Evolutionary conservation across 2,888 invertebrate species (phyloP).

Genomic region (Torymus auratus): DNA sequence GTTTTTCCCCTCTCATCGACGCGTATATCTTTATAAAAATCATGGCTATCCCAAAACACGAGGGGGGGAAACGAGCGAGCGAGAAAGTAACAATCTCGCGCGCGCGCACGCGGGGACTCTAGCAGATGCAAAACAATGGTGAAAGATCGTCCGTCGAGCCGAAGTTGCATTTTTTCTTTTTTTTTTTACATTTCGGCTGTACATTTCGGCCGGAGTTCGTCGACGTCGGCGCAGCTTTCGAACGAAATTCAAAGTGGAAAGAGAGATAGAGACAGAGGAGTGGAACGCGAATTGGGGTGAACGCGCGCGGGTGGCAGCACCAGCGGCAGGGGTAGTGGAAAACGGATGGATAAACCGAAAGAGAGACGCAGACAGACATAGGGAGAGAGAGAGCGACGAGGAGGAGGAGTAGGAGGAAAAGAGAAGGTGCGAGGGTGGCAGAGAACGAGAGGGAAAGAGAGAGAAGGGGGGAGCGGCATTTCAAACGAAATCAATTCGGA

Average conservation of each 20-base stretch:
- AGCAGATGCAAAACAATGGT: conserved; percentile 45
- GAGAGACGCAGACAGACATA: conserved; percentile 1
- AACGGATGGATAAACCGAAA: conserved; percentile 41
- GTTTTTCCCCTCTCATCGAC: conserved; percentile 25
- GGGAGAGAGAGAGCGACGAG: neutral
- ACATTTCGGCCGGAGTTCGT: conserved; percentile 60
- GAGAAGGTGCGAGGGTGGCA: neutral
- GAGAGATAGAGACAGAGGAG: conserved; percentile 62
- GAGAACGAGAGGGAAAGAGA: conserved; percentile 14
- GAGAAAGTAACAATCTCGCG: conserved; percentile 42
- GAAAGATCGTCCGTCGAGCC: conserved; percentile 48
- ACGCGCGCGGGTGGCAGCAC: conserved; percentile 40
- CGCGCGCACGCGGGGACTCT: conserved; percentile 30
- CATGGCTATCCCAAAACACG: conserved; percentile 42
- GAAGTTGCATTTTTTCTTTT: conserved; percentile 54
- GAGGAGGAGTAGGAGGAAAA: neutral
- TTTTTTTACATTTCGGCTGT: conserved; percentile 26
- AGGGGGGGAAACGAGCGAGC: conserved; percentile 12
- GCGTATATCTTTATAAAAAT: conserved; percentile 38
- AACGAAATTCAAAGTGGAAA: conserved; percentile 59
- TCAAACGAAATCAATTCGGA: conserved; percentile 77
- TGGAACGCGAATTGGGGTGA: conserved; percentile 57
- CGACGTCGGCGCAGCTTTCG: conserved; percentile 60
- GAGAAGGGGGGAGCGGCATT: conserved; percentile 66
- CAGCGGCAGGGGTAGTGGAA: conserved; percentile 44